phyloP scores from a whole-genome alignment of 2,888 invertebrate genomes.

The Clanis bilineata region DNA sequence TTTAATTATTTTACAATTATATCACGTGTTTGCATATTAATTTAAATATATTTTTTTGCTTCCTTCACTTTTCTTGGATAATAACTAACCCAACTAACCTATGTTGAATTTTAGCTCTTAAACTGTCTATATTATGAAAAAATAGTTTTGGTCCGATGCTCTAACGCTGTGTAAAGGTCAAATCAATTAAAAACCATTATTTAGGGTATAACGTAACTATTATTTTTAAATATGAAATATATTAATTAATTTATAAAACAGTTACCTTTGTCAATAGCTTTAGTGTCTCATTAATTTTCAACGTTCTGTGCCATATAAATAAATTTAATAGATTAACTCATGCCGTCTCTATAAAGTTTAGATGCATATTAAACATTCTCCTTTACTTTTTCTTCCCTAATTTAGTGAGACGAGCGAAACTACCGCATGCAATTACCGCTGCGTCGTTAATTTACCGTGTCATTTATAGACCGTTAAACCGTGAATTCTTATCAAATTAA shows the following conservation, averaged over 20 bases:
- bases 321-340: background rate
- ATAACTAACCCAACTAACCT: no score
- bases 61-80: no score
- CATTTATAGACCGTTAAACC: constrained; percentile 21
- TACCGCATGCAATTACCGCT: background rate
- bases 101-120: no score
- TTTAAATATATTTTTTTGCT: no score
- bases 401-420: constrained; percentile 1
- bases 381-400: background rate
- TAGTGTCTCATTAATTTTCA: background rate
- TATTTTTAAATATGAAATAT: background rate
- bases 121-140: no score
- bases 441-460: constrained; percentile 21
- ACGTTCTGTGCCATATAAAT: background rate
- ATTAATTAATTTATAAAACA: background rate
- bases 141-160: no score
- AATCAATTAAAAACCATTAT: no score
- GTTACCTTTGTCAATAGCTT: background rate
- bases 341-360: background rate
- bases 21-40: no score
- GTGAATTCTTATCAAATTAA: background rate
- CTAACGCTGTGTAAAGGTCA: no score
- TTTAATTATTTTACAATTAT: no score
- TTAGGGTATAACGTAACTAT: no score
- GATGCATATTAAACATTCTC: background rate